Evolutionary conservation across 92 coral and sea anemone genomes (phyloP), one percentile per base, ranked within the genome.

Genomic region (Parazoanthus atlanticus): DNA sequence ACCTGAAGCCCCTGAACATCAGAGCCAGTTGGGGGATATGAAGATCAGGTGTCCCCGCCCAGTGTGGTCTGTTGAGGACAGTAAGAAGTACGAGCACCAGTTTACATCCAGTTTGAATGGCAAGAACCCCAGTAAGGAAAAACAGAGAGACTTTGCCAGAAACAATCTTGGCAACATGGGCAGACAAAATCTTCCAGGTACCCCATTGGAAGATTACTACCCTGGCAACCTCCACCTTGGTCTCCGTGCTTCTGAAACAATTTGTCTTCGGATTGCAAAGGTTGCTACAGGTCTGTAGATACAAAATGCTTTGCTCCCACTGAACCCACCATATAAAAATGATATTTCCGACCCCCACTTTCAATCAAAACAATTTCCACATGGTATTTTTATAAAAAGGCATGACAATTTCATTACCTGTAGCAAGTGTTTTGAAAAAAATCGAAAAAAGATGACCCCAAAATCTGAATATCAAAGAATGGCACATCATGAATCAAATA

Each of bases 141-240:
- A 89, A 56, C 77, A 87, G 58, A 69, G 89, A 85, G 90, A 91
- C 49, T 91, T 91, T 85, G 94, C 94, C 16, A 87, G 74, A 71
- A 82, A 72, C 49, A 88, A 81, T 69, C 74, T 86, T 61, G 94
- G 92, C 23, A 86, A 67, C 79, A 87, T 79, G 82, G 92, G 86
- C 30, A 69, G 84, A 79, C 79, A 30, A 77, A 90, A 86, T 81
- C 88, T 86, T 77, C 79, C 87, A 30, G 85, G 49, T 56, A 64
- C 86, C 30, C 86, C 83, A 46, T 78, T 91, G 61, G 43, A 81
- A 76, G 83, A 92, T 66, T 89, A 89, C 87, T 92, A 85, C 84
- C 92, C 91, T 43, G 90, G 92, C 36, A 82, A 90, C 49, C 61
- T 86, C 79, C 94, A 89, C 79, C 88, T 89, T 49, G 94, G 92